Conservation (phyloP, 2,113 vertebrate species). For the Catharus fuscescens region DNA sequence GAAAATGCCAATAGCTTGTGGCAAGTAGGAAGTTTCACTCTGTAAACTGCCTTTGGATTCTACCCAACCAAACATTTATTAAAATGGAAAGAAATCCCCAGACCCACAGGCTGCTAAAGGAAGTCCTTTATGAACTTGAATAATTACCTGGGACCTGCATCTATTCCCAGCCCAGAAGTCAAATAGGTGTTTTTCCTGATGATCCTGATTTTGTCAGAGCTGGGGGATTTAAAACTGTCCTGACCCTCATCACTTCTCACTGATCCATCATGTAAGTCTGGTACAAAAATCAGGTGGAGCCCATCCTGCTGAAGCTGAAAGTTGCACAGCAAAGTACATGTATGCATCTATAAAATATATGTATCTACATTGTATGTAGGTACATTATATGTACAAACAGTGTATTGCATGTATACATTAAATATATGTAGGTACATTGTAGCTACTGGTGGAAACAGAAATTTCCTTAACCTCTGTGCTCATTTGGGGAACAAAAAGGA, state of each 20-base stretch:
- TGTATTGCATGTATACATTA: too few species aligned
- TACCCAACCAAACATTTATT: background rate
- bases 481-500: background rate
- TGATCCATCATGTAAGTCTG: background rate
- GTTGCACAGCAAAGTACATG: background rate
- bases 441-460: background rate
- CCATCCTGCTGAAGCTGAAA: background rate
- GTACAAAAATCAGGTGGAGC: background rate
- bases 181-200: background rate
- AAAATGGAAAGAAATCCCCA: background rate
- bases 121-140: background rate
- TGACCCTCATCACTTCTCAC: background rate
- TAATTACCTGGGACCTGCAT: background rate
- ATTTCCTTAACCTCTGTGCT: background rate
- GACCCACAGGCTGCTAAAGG: background rate
- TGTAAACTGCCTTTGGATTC: constrained; percentile 16
- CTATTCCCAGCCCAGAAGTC: background rate
- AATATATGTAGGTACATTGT: background rate
- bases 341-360: background rate
- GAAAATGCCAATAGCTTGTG: constrained; percentile 12
- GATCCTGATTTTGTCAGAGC: background rate
- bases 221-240: background rate
- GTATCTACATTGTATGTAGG: background rate
- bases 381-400: too few species aligned
- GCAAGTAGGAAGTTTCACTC: constrained; percentile 3